Base-by-base conservation (phyloP, 2,888 invertebrate genomes). In the Xestia sexstrigata region DNA sequence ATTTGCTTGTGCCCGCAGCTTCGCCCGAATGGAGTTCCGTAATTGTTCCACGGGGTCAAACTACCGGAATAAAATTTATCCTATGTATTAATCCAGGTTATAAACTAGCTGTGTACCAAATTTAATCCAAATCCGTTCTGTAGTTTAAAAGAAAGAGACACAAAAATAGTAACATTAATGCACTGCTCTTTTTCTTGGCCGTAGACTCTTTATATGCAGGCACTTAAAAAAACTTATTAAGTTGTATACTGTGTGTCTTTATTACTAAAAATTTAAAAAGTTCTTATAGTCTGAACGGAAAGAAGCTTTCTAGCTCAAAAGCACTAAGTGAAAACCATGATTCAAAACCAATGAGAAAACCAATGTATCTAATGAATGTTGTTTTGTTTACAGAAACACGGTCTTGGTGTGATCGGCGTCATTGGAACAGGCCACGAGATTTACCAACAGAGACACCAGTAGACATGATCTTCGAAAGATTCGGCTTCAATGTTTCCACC, bases 361-460 rank as follows among this genome's bases (percentile, higher is more conserved):
- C n/a, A n/a, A n/a, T 6, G 8, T 58, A 8, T 74, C 6, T 47
- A 30, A 65, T n/a, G 1, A 11, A 26, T 52, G 4, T 47, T 39
- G 2, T 55, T 69, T 60, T n/a, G 2, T 47, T 69, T 60, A 26
- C 79, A 83, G 81, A 83, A 81, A 81, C 71, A 79, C 5, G 81
- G 84, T 0, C 60, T 81, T 8, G 55, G 80, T 20, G 80, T 66
- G 17, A 79, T 81, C 45, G 81, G 81, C 6, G 45, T 52, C 26
- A 47, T 72, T 42, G 84, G 81, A 23, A 84, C 84, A 17, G 81
- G 69, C 20, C 85, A 81, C 52, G 65, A 84, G 39, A 73, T 81
- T 69, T 81, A 79, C 60, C 69, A 79, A 66, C 55, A 84, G 26
- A 52, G 35, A 17, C 35, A 70, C 7, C 55, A 84, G 52, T 72